These are phyloP conservation scores for Adineta ricciae DNA, from an alignment of 2,888 invertebrate species.

Conservation along the genomic window DNA sequence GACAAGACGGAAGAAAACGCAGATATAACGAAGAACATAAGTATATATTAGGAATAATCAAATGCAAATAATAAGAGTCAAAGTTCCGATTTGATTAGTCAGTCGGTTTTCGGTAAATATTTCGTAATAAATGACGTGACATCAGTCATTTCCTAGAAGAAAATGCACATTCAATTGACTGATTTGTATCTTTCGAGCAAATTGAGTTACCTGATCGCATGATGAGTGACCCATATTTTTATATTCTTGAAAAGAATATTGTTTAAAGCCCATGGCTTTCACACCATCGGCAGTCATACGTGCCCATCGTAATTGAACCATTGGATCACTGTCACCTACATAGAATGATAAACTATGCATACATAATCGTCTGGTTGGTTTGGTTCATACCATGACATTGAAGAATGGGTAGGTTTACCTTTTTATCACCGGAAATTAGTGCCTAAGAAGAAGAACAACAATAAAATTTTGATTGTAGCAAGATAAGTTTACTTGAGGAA, in stretches of 20 bases:
- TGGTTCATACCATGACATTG: not conserved
- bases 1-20: not conserved
- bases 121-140: not conserved
- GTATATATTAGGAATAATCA: not conserved
- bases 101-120: not conserved
- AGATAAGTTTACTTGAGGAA: not conserved
- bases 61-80: not conserved
- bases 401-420: not conserved
- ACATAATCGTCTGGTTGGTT: not conserved
- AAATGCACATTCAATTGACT: not conserved
- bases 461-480: too few species aligned
- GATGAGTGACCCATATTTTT: slow-evolving; percentile 76
- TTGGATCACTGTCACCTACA: slow-evolving; percentile 75
- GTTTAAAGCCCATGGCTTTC: slow-evolving; percentile 54
- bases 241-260: slow-evolving; percentile 73
- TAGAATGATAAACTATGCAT: not conserved
- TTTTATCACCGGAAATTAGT: not conserved
- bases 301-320: slow-evolving; percentile 85
- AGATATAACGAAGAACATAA: not conserved
- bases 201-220: slow-evolving; percentile 60
- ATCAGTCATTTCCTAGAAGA: not conserved
- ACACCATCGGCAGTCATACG: slow-evolving; percentile 76
- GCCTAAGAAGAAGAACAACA: not conserved
- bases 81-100: not conserved
- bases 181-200: not conserved